A percentile compares a stretch with the other conserved stretches of the same genome.
Evolutionary conservation across 2,113 vertebrate genomes (phyloP).

Genomic region (Narcine bancroftii): DNA sequence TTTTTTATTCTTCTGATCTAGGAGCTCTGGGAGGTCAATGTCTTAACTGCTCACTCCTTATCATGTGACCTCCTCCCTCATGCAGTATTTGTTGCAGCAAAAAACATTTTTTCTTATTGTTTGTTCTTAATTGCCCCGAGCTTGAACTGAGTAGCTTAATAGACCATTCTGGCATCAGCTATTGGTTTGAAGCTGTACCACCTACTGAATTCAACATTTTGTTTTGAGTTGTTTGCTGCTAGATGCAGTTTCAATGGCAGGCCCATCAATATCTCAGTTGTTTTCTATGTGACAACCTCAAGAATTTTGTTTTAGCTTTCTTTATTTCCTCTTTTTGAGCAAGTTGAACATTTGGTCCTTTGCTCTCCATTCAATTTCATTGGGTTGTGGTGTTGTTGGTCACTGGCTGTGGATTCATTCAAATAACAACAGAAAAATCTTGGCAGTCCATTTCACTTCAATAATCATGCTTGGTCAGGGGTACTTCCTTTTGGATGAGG

Average conservation of each 20-base stretch:
- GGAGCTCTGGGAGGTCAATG: no score
- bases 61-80: no score
- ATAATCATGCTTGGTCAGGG: no score
- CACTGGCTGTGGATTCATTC: no score
- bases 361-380: background rate
- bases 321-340: background rate
- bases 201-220: background rate
- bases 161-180: no score
- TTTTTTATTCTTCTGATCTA: background rate
- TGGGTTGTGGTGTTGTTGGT: no score
- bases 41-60: no score
- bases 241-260: background rate
- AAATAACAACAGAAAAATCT: no score
- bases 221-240: background rate
- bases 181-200: background rate
- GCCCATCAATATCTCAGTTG: background rate
- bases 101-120: background rate
- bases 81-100: background rate
- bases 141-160: no score
- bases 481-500: no score
- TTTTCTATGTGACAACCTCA: background rate
- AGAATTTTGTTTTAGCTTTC: background rate
- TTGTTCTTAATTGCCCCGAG: background rate
- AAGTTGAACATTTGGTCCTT: background rate
- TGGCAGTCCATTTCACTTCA: no score